Percentiles rank a stretch among this genome's conserved stretches.
Conservation (phyloP, 2,888 invertebrate species). For the Eilema caniola region DNA sequence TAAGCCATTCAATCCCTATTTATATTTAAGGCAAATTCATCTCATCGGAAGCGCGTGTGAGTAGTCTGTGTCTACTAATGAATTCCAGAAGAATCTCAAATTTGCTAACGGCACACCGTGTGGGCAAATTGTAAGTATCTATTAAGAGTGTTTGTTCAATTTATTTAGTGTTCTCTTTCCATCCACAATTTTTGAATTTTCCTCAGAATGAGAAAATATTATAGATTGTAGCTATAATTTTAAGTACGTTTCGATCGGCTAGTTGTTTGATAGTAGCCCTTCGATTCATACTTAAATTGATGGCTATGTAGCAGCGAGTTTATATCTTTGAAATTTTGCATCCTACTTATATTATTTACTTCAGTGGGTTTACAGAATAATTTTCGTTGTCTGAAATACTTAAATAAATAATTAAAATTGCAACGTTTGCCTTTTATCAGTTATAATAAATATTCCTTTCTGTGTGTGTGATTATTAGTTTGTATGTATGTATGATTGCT, state of each 20-base stretch:
- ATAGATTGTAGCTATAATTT: conserved; percentile 45
- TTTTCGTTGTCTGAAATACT: too few species aligned
- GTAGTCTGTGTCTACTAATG: conserved; percentile 46
- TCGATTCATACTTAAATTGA: conserved; percentile 60
- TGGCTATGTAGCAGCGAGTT: conserved; percentile 25
- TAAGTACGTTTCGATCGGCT: conserved; percentile 69
- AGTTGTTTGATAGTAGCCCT: conserved; percentile 46
- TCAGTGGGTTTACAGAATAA: too few species aligned
- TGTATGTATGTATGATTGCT: too few species aligned
- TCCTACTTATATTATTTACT: too few species aligned
- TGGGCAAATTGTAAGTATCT: not conserved
- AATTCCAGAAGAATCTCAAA: conserved; percentile 44
- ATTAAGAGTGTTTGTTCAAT: not conserved
- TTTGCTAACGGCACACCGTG: conserved; percentile 43
- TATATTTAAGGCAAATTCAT: conserved; percentile 22
- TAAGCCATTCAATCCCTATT: conserved; percentile 32
- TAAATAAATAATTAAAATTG: too few species aligned
- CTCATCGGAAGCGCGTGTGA: conserved; percentile 32
- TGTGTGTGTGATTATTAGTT: too few species aligned
- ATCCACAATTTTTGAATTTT: too few species aligned
- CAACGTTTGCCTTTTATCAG: too few species aligned
- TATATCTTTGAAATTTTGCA: too few species aligned
- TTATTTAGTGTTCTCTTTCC: not conserved
- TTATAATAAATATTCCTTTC: too few species aligned
- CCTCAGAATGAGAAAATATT: too few species aligned